Conservation (phyloP, 2,888 invertebrate genomes). For the Atethmia centrago region DNA sequence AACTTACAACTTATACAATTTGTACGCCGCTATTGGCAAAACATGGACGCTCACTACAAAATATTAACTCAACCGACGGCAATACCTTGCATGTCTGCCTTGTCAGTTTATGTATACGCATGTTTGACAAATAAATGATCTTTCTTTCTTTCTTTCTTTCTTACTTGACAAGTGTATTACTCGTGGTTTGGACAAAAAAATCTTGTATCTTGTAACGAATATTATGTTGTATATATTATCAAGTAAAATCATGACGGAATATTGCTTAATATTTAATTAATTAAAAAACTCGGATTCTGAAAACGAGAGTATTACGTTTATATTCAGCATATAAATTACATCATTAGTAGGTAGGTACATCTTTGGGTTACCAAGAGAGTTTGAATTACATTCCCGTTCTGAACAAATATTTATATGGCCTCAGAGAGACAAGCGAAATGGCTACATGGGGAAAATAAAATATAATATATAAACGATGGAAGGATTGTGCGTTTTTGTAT, state of each 20-base stretch:
- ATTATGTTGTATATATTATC: too few species aligned
- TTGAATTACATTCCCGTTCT: neutral
- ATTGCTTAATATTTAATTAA: constrained; percentile 1
- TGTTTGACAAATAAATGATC: too few species aligned
- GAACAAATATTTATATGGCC: neutral
- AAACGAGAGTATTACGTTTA: constrained; percentile 14
- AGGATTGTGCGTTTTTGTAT: neutral
- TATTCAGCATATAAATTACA: constrained; percentile 36
- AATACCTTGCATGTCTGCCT: too few species aligned
- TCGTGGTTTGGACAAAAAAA: too few species aligned
- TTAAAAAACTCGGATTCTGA: constrained; percentile 2
- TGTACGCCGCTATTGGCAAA: too few species aligned
- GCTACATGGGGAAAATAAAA: neutral
- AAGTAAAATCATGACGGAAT: neutral
- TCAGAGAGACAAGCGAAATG: neutral
- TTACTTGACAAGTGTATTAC: too few species aligned
- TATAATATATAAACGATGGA: neutral
- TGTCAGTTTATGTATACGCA: too few species aligned
- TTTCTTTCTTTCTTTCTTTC: too few species aligned
- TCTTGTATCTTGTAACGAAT: neutral
- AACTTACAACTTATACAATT: too few species aligned
- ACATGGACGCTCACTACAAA: too few species aligned
- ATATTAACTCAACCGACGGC: too few species aligned
- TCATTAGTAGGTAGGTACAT: constrained; percentile 23
- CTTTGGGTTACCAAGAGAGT: neutral